Base-by-base conservation (phyloP, 2,888 invertebrate species). In the Acronicta alni region DNA sequence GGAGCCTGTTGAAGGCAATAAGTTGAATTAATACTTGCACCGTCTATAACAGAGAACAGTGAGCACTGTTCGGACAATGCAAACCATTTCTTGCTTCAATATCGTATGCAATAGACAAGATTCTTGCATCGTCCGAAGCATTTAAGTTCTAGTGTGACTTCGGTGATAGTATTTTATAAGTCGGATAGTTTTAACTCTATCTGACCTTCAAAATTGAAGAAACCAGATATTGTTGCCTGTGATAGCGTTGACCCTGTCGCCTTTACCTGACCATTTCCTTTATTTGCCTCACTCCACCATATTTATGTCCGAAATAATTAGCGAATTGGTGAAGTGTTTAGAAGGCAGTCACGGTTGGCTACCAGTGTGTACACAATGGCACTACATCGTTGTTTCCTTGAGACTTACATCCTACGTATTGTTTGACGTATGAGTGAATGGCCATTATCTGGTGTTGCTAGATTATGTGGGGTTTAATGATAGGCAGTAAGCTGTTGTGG, bases 371-470 rank as follows among this genome's bases (percentile, higher is more conserved):
- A 62, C 37, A 74, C 77, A 74, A 77, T 77, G 61, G 61, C 18
- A n/a, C 38, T 69, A 38, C 51, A 35, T 64, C 39, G 67, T 20
- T 1, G 74, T 74, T 70, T 70, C 73, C 73, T 74, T 74, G 73
- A 74, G 56, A 58, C 47, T 17, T 20, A 55, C 74, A 74, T 74
- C 73, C 71, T 74, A 58, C 60, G 56, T 46, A 65, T 77, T 76
- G 74, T 68, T 65, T 38, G 51, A 30, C 30, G 42, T 57, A 56
- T 61, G 53, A 54, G 67, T 61, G 68, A 68, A 41, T 44, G 72
- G 67, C 62, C 17, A 72, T 72, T 68, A 60, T 55, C 51, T 67
- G 60, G 49, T 67, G 67, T 38, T 60, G 54, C 37, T 18, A 38
- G 42, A n/a, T 47, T 49, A 15, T 45, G 47, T 52, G 23, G 46